Evolutionary conservation across 2,797 vertebrate species (phyloP).

Genomic region (Melanotaenia nigrans): DNA sequence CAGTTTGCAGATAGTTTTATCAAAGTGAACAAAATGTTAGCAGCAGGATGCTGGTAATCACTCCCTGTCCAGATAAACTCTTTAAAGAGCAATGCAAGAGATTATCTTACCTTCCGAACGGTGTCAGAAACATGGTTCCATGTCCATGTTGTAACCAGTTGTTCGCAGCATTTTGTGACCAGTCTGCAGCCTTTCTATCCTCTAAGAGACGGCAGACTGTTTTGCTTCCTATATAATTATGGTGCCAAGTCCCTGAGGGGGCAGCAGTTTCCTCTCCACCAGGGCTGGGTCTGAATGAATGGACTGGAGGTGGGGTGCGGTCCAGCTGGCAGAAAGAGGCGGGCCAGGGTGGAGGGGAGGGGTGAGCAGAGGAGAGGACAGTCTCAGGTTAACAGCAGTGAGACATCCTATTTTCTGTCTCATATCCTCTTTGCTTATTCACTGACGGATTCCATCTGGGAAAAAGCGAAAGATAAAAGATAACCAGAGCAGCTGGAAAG

Average conservation of each 20-base stretch:
- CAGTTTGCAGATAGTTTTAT: conserved; percentile 19
- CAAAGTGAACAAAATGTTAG: conserved; percentile 6
- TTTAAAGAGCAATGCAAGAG: conserved; percentile 23
- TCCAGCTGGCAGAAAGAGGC: conserved; percentile 20
- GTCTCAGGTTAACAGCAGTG: conserved; percentile 52
- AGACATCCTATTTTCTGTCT: conserved; percentile 33
- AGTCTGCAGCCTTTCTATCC: conserved; percentile 44
- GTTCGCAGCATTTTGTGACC: conserved; percentile 17
- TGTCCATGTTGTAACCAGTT: conserved; percentile 33
- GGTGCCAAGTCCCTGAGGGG: conserved; percentile 63
- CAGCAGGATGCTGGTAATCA: conserved; percentile 1
- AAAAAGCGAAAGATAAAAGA: conserved; percentile 24
- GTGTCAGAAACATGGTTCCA: conserved; percentile 49
- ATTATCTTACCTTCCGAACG: conserved; percentile 64
- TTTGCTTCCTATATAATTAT: conserved; percentile 71
- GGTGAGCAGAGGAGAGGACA: conserved; percentile 19
- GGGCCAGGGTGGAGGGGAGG: conserved; percentile 10
- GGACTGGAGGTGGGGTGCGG: conserved; percentile 44
- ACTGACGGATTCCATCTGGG: conserved; percentile 36
- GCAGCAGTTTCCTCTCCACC: conserved; percentile 68
- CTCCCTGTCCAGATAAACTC: conserved; percentile 11
- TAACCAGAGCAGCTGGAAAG: conserved; percentile 30
- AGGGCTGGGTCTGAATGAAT: conserved; percentile 47
- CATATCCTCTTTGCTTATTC: conserved; percentile 37
- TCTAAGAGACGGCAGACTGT: conserved; percentile 54